Base-by-base conservation (phyloP, 1,140 invertebrate species). In the Drosophila sucinea region DNA sequence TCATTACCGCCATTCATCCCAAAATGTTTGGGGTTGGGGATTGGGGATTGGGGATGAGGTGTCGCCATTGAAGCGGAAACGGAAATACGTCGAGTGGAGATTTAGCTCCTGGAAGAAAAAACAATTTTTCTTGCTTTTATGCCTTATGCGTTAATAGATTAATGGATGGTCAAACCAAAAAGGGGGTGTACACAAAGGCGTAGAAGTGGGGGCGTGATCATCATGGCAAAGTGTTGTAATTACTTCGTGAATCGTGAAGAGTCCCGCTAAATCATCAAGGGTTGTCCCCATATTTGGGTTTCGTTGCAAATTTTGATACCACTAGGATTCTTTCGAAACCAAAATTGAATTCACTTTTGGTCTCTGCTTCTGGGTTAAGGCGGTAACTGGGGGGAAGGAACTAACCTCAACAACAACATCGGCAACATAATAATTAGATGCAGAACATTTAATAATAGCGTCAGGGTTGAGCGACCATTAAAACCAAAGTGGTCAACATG, bases 1-100 rank as follows among this genome's bases (percentile, higher is more conserved):
- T 87, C 84, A 87, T 87, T 87, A 87, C 84, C 80, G 84, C 84
- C 84, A 87, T 87, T 87, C 84, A 80, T 89, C 84, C 73, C 80
- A 55, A 72, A 67, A 32, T 3, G 10, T 3, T 23, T n/a, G 3
- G 4, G 33, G 0, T 1, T 23, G 25, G 3, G 4, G 33, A 0
- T 1, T 7, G 29, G 35, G 54, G 29, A 11, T 8, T 10, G 30
- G 30, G 11, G 8, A 2, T n/a, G 30, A 17, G 17, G 44, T 75
- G 67, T 55, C 65, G 67, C 79, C 77, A 87, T 84, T 89, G 83
- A 87, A 87, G 83, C 84, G 84, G 80, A 84, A 87, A 87, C 76
- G 73, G 79, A 87, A 87, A 86, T 87, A 84, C 83, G 83, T 86
- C 25, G 54, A 64, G 60, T 63, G 57, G 51, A 61, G 65, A 72